Base-by-base conservation (phyloP, 2,113 vertebrate genomes). In the Hystrix cristata region DNA sequence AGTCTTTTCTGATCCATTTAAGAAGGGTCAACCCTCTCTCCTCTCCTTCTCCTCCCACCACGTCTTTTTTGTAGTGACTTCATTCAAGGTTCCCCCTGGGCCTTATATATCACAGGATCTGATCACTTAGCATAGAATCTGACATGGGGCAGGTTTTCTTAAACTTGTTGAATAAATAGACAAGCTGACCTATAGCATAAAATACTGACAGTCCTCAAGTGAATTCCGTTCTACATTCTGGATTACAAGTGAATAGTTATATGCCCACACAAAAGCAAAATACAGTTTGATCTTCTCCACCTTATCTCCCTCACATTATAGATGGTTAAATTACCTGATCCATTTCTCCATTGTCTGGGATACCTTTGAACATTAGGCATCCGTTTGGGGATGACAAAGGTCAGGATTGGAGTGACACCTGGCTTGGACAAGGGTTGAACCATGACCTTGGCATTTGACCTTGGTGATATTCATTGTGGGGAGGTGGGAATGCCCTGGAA, bases 181-280 rank as follows among this genome's bases (percentile, higher is more conserved):
- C 16, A 91, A 4, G 0, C 23, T 86, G 34, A 72, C n/a, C 62
- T 67, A 48, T 1, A 46, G 18, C 71, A 72, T 53, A 38, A 91
- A 55, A 90, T n/a, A 34, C 16, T 67, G 21, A 51, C 14, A 67
- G 51, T 48, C 1, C 2, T 79, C 46, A 25, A 65, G 86, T 91
- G 38, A 85, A 59, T 74, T 59, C 92, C 29, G 34, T 80, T 90
- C 89, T 85, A 53, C 46, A 38, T 71, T 83, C 62, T 95, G 51
- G 4, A 57, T 38, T 21, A 88, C 23, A 91, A 88, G 71, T 43
- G 34, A 85, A n/a, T 72, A 72, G 83, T 11, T 60, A 18, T 23
- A 74, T 29, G 29, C 38, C 84, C 60, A 57, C 25, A 65, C 3
- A 81, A 76, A 74, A 90, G 21, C 25, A 87, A 57, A 92, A 27